Percentiles rank a stretch among this genome's conserved stretches.
Evolutionary conservation across 2,888 invertebrate genomes (phyloP).

Genomic region (Horisme vitalbata): DNA sequence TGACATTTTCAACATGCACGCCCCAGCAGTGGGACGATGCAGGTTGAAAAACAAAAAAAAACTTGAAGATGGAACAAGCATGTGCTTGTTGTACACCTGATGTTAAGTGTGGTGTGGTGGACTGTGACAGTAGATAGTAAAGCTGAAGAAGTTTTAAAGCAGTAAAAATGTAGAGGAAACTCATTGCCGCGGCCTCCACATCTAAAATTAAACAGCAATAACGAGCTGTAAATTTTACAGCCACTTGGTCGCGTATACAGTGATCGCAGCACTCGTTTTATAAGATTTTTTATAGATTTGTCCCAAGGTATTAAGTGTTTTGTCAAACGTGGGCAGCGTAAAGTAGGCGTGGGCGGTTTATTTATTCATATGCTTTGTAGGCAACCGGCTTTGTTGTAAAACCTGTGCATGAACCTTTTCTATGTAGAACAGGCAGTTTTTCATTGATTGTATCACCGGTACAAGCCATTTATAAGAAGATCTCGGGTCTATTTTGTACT

Average conservation of each 20-base stretch:
- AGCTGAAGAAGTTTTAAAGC: no score
- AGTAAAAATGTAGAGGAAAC: no score
- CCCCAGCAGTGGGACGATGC: no score
- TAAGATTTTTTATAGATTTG: constrained; percentile 64
- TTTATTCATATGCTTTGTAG: constrained; percentile 67
- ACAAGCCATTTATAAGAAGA: constrained; percentile 48
- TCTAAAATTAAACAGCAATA: no score
- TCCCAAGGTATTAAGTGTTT: constrained; percentile 65
- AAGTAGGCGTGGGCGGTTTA: constrained; percentile 65
- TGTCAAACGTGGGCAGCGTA: constrained; percentile 61
- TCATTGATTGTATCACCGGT: constrained; percentile 60
- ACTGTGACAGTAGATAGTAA: no score
- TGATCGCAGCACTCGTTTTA: constrained; percentile 56
- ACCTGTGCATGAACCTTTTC: constrained; percentile 53
- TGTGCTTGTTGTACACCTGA: no score
- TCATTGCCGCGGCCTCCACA: no score
- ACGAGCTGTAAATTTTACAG: constrained; percentile 46
- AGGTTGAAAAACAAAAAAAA: no score
- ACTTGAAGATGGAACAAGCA: no score
- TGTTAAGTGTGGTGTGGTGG: no score
- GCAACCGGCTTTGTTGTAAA: constrained; percentile 53
- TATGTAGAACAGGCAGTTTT: constrained; percentile 61
- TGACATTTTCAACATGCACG: no score
- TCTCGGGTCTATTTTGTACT: constrained; percentile 37
- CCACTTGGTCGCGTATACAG: constrained; percentile 44